Conservation (phyloP, 2,888 invertebrate genomes). For the Xylocampa areola region DNA sequence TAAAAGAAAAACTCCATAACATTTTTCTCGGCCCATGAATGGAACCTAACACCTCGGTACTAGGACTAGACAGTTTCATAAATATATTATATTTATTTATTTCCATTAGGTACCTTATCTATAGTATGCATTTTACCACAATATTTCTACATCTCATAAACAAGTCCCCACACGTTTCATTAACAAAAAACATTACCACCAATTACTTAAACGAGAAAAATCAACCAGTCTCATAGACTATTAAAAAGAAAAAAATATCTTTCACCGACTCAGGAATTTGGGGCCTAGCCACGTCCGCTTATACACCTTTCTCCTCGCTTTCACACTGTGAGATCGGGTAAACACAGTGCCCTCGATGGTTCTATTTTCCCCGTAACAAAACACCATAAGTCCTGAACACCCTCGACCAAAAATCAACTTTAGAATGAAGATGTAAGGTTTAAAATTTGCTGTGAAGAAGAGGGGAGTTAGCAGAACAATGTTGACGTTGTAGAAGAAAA, state of each 20-base stretch:
- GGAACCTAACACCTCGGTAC: no score
- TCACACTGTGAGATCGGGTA: conserved; percentile 75
- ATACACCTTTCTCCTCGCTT: conserved; percentile 83
- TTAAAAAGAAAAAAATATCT: conserved; percentile 72
- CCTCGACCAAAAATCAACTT: conserved; percentile 23
- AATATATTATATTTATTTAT: no score
- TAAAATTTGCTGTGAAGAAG: background rate
- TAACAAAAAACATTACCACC: conserved; percentile 32
- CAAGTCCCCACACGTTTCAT: background rate
- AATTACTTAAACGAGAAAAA: conserved; percentile 46
- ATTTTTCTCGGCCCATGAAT: no score
- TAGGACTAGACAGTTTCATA: no score
- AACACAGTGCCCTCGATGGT: conserved; percentile 77
- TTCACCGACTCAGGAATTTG: conserved; percentile 81
- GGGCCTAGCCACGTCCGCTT: conserved; percentile 68
- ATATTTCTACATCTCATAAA: no score
- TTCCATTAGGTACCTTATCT: no score
- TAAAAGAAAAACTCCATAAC: no score
- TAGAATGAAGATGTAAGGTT: conserved; percentile 24
- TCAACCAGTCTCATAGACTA: conserved; percentile 38
- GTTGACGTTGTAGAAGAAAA: conserved; percentile 39
- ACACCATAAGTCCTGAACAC: conserved; percentile 46
- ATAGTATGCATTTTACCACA: no score
- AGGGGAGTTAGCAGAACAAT: conserved; percentile 13
- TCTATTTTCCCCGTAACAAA: conserved; percentile 33